phyloP scores from a whole-genome alignment of 2,113 vertebrate genomes.

The Grammomys dolichurus region DNA sequence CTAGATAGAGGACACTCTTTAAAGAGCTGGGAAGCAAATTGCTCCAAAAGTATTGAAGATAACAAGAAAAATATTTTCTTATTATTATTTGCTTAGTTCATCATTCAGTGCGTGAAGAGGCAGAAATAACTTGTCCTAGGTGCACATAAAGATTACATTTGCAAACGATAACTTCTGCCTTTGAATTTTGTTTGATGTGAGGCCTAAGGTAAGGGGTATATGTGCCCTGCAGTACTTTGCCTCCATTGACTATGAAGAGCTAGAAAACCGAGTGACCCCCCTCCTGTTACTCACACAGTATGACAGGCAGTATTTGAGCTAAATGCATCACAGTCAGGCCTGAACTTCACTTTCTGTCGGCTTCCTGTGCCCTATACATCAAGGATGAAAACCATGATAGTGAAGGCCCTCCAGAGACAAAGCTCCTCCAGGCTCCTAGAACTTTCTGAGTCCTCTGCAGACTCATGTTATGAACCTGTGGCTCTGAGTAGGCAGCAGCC shows the following conservation, averaged over 20 bases:
- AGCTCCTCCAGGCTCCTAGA: neutral
- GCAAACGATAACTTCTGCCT: neutral
- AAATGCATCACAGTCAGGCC: neutral
- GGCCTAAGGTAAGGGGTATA: neutral
- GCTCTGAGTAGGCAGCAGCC: conserved; percentile 88
- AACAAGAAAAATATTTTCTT: neutral
- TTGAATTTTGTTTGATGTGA: neutral
- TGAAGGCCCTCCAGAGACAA: neutral
- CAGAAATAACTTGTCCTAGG: neutral
- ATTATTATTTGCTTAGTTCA: neutral
- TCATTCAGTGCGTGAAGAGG: neutral
- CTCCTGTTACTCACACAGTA: rapidly evolving
- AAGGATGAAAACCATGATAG: neutral
- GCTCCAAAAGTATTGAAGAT: neutral
- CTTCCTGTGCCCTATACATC: neutral
- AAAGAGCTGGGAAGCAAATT: neutral
- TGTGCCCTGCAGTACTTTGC: neutral
- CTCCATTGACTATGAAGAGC: neutral
- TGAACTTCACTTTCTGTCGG: neutral
- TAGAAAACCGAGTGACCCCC: neutral
- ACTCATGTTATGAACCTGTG: neutral
- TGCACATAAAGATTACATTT: neutral
- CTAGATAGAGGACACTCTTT: neutral
- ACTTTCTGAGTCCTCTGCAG: conserved; percentile 41
- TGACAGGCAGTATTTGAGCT: neutral